Percentiles rank a stretch among this genome's conserved stretches.
Evolutionary conservation across 2,113 vertebrate species (phyloP).

Genomic region (Notothenia coriiceps): DNA sequence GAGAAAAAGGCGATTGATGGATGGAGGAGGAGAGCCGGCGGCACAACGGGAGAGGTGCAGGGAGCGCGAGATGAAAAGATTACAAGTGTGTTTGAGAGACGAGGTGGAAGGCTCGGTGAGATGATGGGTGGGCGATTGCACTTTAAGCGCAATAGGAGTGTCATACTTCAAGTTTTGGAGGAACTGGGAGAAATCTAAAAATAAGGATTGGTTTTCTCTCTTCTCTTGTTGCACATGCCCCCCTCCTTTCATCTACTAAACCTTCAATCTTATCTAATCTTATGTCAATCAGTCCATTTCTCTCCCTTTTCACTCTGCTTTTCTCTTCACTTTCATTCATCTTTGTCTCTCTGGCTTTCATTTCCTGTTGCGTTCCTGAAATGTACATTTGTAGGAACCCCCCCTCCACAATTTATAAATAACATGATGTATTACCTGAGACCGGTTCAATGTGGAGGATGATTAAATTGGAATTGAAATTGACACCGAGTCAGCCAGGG

Average conservation of each 20-base stretch:
- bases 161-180: constrained; percentile 50
- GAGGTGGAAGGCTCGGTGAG: constrained; percentile 4
- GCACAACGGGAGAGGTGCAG: constrained; percentile 30
- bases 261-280: constrained; percentile 47
- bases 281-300: constrained; percentile 56
- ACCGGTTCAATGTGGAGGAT: constrained; percentile 33
- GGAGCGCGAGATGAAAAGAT: constrained; percentile 66
- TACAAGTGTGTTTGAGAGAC: constrained; percentile 43
- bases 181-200: constrained; percentile 48
- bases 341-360: constrained; percentile 49
- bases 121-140: constrained; percentile 66
- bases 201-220: constrained; percentile 28
- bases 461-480: constrained; percentile 63
- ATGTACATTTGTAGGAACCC: constrained; percentile 54
- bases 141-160: constrained; percentile 62
- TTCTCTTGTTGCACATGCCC: constrained; percentile 27
- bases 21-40: constrained; percentile 37
- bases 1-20: constrained; percentile 54
- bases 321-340: constrained; percentile 30
- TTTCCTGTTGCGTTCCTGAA: constrained; percentile 59
- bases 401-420: constrained; percentile 8
- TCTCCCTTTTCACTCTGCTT: constrained; percentile 29
- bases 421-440: constrained; percentile 34
- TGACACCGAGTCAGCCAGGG: constrained; percentile 44
- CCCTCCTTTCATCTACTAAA: constrained; percentile 18